These are phyloP conservation scores for Sarcoramphus papa DNA, from an alignment of 2,797 vertebrate species.

Conservation along the genomic window DNA sequence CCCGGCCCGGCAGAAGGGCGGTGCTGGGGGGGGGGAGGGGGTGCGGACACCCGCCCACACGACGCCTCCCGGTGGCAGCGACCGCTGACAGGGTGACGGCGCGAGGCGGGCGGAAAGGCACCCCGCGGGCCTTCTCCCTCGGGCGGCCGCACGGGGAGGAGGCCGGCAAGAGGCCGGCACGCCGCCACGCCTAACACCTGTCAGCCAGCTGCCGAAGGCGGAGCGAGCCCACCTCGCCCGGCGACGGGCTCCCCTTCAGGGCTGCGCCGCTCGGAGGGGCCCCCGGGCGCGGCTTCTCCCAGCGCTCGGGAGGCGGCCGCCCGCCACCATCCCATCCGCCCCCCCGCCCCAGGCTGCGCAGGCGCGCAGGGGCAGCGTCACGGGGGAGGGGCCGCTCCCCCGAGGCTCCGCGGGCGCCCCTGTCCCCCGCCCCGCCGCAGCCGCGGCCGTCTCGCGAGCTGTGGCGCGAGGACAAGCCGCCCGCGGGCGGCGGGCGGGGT, in stretches of 20 bases:
- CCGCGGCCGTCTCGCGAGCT: background rate
- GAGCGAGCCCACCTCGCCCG: too few species aligned
- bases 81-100: too few species aligned
- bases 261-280: background rate
- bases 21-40: too few species aligned
- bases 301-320: rapidly evolving
- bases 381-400: background rate
- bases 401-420: too few species aligned
- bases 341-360: background rate
- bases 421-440: too few species aligned
- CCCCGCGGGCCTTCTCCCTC: background rate
- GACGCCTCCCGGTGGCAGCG: background rate
- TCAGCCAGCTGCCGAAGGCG: too few species aligned
- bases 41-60: background rate
- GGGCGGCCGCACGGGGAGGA: too few species aligned
- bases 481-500: background rate
- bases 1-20: too few species aligned
- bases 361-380: background rate
- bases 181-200: background rate
- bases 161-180: background rate
- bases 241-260: background rate
- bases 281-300: too few species aligned
- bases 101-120: too few species aligned
- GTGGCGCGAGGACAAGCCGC: background rate
- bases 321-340: too few species aligned